Evolutionary conservation across 2,888 invertebrate genomes (phyloP), one percentile per base, ranked within the genome.

Genomic region (Lingula anatina): DNA sequence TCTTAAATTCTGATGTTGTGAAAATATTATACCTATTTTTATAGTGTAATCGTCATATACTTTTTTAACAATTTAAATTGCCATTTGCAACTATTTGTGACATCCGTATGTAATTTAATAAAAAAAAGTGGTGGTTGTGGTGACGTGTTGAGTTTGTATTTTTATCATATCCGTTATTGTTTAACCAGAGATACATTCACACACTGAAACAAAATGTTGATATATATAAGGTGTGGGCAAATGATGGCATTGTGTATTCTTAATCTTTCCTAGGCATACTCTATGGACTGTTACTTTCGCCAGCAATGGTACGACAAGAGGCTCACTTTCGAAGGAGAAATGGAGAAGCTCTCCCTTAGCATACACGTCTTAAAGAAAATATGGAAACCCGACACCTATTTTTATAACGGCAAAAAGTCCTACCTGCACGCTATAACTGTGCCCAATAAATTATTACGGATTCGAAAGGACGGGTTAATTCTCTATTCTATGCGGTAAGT

Each of bases 381-480:
- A 27, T 72, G 72, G 72, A 64, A 67, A 31, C 72, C 72, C 5
- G 72, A 72, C 53, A 72, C 72, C n/a, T 64, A 68, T 53, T 92
- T 95, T 78, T 89, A 91, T 77, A 95, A 95, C 75, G 94, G 94
- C 24, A 91, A 92, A 72, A 87, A 90, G 62, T 92, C 92, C 12
- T 93, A 94, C 69, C 88, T 95, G 38, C 95, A 95, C 79, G 92
- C 90, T 25, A 92, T 95, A 61, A 94, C 95, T 1, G 90, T 91
- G 15, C 93, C 94, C 0, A 95, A 95, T 77, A 92, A 94, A 78
- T 80, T 96, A 60, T 80, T 96, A 35, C 80, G 95, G 57, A 87
- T 95, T 60, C 87, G 86, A 65, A 88, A 89, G 73, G 88, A 92
- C 67, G 94, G 94, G 0, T 89, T 90, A 64, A 90, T 94, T 65